These are phyloP conservation scores for Catocala fraxini DNA, from an alignment of 2,888 invertebrate species.

Conservation along the genomic window DNA sequence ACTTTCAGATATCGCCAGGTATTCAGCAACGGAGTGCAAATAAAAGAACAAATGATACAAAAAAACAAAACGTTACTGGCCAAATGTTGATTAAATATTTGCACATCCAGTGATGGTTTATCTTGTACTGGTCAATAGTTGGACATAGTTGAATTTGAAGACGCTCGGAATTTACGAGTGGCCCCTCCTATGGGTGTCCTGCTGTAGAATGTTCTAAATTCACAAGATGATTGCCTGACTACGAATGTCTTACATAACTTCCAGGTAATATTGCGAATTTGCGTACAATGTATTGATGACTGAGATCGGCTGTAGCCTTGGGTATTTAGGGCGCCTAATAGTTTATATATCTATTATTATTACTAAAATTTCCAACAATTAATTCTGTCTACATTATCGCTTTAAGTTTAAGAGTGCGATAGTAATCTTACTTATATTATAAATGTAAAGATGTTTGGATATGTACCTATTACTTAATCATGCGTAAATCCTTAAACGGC, in stretches of 20 bases:
- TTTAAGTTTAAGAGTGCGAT: too few relatives aligned
- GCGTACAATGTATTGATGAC: conserved; percentile 29
- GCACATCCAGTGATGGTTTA: conserved; percentile 58
- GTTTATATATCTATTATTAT: background rate
- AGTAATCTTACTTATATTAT: too few relatives aligned
- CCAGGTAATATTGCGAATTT: conserved; percentile 30
- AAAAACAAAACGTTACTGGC: too few relatives aligned
- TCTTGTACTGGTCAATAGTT: conserved; percentile 78
- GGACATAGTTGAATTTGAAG: conserved; percentile 86
- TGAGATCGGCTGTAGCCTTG: background rate
- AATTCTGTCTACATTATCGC: too few relatives aligned
- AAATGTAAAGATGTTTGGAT: too few relatives aligned
- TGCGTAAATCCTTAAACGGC: too few relatives aligned
- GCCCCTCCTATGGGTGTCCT: conserved; percentile 79
- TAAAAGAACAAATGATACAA: too few relatives aligned
- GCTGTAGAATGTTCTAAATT: conserved; percentile 76
- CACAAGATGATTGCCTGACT: conserved; percentile 74
- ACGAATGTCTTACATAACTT: conserved; percentile 70
- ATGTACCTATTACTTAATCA: too few relatives aligned
- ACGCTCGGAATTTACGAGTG: conserved; percentile 84
- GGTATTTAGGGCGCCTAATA: background rate
- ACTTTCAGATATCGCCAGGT: too few relatives aligned
- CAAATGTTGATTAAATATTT: background rate
- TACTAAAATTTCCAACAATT: background rate
- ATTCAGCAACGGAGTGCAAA: too few relatives aligned